Evolutionary conservation across 2,888 invertebrate species (phyloP), one percentile per base, ranked within the genome.

Genomic region (Seira musarum): DNA sequence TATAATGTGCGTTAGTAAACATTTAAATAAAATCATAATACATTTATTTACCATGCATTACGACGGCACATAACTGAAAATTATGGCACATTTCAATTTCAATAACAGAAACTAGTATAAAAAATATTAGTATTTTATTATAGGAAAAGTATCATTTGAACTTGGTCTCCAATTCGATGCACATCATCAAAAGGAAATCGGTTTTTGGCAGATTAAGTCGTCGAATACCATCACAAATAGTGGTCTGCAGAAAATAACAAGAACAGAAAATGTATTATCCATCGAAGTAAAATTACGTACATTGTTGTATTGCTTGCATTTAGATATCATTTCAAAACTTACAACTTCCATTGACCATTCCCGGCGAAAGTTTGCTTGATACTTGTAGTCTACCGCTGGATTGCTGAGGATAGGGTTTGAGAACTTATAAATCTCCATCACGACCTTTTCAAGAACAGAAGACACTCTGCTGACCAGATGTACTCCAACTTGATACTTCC

Each of bases 181-280:
- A 82, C 15, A 85, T 40, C 1, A 65, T 64, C 0, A 71, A 21
- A 0, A 82, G 66, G 35, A 82, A 84, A 0, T 83, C 84, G 46
- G 73, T 76, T 21, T 75, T 81, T 5, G 70, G 79, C 15, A 80
- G 64, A 8, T 80, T 80, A n/a, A 84, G 69, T 57, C 85, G 66
- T 24, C 83, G 75, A 21, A 84, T 80, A 46, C 80, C 83, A 70
- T 85, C 85, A 63, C 82, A 83, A 8, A 85, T 46, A 19, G 83
- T 77, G 35, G 72, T 69, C 85, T 85, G 17, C 40, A 40, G 64
- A 69, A 79, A 82, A 40, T 40, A 40, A 64, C 24, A 60, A 65
- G 61, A 76, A 57, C 21, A 46, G 46, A 19, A 13, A 66, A 35
- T 68, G 24, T 21, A 8, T 46, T 10, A 46, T 15, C 13, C 60